Base-by-base conservation (phyloP, 1,140 invertebrate genomes). In the Holotrichia oblita region DNA sequence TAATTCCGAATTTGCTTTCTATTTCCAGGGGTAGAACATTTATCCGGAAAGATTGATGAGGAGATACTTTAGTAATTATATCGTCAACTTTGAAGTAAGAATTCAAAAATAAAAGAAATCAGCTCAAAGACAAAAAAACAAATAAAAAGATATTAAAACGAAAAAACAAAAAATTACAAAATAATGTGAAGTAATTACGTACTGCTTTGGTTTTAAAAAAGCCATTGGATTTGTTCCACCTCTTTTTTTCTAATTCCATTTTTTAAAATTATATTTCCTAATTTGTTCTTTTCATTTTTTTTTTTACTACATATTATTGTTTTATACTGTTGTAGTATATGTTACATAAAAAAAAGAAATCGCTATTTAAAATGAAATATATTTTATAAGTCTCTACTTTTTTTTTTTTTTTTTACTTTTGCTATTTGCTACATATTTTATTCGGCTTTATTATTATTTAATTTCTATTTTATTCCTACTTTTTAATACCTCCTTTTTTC, bases 11-110 rank as follows among this genome's bases (percentile, higher is more conserved):
- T 73, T 75, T 79, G 40, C 79, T 79, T 69, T 82, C 80, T 79
- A 59, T 69, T 85, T 85, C 73, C 78, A 86, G 85, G 73, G 85
- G 85, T 78, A 83, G 85, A 81, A 85, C 84, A 44, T 86, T 86
- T 77, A 82, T 85, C 61, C 80, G 85, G 81, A 82, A 83, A 82
- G 84, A 86, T 84, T 86, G 83, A 84, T 77, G 74, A 79, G 59
- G 34, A 76, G 27, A 55, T 55, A 76, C 22, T 27, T 55, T 74
- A 74, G 75, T 76, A 55, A 24, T 22, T 74, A 34, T 34, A 55
- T 17, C 73, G 73, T 44, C 73, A 74, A 74, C 40, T 40, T 74
- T 40, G 34, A 76, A 24, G 75, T 48, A 48, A 44, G 75, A 76
- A 40, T 24, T 55, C 7, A 48, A 55, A 48, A 41, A 9, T 14